Conservation (phyloP, 1,140 invertebrate genomes). For the Temnothorax curvispinosus region DNA sequence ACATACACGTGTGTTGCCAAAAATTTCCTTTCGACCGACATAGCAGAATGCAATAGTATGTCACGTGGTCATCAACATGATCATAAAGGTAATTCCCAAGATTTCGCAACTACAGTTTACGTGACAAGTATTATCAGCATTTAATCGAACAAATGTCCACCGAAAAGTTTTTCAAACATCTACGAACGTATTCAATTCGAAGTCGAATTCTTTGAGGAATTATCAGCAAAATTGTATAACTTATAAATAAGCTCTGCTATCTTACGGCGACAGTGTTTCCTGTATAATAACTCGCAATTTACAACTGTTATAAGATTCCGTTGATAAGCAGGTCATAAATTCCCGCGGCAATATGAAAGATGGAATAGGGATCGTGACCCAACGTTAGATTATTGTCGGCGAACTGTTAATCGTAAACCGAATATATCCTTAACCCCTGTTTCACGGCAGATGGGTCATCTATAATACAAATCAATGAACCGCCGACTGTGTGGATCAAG, state of each 20-base stretch:
- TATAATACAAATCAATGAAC: conserved; percentile 18
- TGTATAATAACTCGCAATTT: background rate
- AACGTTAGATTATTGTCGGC: background rate
- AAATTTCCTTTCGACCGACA: background rate
- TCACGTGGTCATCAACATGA: background rate
- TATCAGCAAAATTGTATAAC: background rate
- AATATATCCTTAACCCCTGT: conserved; percentile 1
- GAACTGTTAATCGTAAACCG: conserved; percentile 11
- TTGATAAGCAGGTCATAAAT: conserved; percentile 60
- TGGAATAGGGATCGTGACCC: background rate
- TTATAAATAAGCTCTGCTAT: background rate
- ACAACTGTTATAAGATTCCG: conserved; percentile 43
- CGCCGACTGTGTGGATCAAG: conserved; percentile 19
- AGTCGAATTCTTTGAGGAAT: background rate
- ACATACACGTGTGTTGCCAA: background rate
- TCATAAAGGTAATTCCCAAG: background rate
- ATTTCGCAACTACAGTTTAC: background rate
- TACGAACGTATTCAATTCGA: background rate
- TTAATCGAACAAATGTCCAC: background rate
- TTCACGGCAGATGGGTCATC: background rate
- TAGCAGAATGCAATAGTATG: background rate
- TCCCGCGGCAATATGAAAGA: background rate
- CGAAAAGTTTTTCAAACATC: background rate
- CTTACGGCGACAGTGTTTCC: background rate
- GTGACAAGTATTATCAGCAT: conserved; percentile 11